Evolutionary conservation across 2,888 invertebrate genomes (phyloP).

Genomic region (Adineta ricciae): DNA sequence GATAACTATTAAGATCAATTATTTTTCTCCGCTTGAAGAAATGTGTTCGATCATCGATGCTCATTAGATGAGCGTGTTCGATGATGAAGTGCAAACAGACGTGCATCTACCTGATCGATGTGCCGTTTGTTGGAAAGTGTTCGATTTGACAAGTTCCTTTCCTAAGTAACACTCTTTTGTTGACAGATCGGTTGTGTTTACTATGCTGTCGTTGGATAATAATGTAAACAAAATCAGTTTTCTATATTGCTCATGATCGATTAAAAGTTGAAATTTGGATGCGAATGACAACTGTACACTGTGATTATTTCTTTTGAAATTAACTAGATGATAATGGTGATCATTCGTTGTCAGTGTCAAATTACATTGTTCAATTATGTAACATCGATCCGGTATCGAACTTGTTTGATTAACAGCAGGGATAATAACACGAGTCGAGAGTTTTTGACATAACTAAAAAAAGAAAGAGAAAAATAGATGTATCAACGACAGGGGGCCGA

Average conservation of each 20-base stretch:
- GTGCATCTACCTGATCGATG: not conserved
- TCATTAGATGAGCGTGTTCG: too few relatives aligned
- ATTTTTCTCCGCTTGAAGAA: not conserved
- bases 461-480: not conserved
- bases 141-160: not conserved
- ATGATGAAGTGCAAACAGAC: too few relatives aligned
- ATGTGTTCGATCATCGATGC: not conserved
- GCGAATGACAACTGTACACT: not conserved
- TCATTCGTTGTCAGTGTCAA: not conserved
- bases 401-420: not conserved
- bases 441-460: not conserved
- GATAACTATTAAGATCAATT: not conserved
- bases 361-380: not conserved
- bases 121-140: not conserved
- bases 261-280: not conserved
- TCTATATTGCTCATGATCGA: not conserved
- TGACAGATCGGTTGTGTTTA: not conserved
- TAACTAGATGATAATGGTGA: not conserved
- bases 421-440: not conserved
- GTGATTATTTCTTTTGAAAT: not conserved
- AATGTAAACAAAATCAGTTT: not conserved
- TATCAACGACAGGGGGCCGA: not conserved
- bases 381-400: not conserved
- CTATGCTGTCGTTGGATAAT: not conserved
- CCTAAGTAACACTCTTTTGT: not conserved